Conservation (phyloP, 2,113 vertebrate genomes). For the Callipepla squamata region DNA sequence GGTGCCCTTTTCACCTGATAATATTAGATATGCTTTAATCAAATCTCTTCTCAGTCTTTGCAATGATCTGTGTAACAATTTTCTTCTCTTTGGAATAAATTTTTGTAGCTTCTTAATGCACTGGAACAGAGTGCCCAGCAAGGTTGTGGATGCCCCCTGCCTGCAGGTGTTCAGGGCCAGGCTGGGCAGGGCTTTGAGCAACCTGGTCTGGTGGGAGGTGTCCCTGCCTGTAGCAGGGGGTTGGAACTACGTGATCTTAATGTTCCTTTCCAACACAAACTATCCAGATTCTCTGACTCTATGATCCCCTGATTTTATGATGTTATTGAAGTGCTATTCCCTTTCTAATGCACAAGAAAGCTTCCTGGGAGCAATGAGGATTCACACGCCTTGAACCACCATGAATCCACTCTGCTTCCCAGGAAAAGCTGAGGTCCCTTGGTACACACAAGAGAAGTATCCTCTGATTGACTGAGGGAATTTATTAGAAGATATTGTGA, state of each 20-base stretch:
- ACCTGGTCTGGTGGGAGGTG: too few species aligned
- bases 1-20: neutral
- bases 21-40: neutral
- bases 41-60: neutral
- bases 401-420: neutral
- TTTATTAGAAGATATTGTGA: neutral
- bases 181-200: too few species aligned
- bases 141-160: too few species aligned
- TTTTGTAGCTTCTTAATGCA: neutral
- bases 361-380: neutral
- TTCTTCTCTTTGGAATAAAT: neutral
- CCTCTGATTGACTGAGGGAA: neutral
- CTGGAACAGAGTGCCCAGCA: too few species aligned
- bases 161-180: too few species aligned
- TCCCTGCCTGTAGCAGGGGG: too few species aligned
- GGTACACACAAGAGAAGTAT: neutral
- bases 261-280: too few species aligned
- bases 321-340: neutral
- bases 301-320: too few species aligned
- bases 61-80: neutral
- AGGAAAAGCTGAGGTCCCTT: neutral
- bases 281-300: too few species aligned
- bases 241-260: too few species aligned
- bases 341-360: neutral
- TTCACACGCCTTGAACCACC: neutral